Base-by-base conservation (phyloP, 1,140 invertebrate genomes). In the Conopomorpha cramerella region DNA sequence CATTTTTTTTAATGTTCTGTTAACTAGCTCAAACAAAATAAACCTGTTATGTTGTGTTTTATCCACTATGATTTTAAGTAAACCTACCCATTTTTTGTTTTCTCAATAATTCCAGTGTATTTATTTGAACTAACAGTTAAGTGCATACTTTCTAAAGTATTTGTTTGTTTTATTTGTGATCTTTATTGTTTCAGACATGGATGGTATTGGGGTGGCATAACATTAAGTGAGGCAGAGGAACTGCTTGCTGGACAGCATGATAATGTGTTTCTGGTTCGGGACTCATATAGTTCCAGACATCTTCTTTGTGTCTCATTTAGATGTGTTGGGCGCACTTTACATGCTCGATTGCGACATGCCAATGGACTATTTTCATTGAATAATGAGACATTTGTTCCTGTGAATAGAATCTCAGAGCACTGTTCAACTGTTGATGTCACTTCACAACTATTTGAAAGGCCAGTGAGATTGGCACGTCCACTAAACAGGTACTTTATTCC, bases 151-250 rank as follows among this genome's bases (percentile, higher is more conserved):
- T n/a, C n/a, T n/a, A n/a, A n/a, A n/a, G n/a, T n/a, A n/a, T n/a
- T n/a, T n/a, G n/a, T n/a, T n/a, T n/a, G n/a, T n/a, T n/a, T n/a
- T 31, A 15, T 33, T 14, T 38, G 14, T 29, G 10, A 19, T 36
- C 1, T 30, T 15, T 36, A 38, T 39, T 46, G 48, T 65, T 53
- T 8, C 45, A 76, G 71, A 29, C 71, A 73, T 58, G 64, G 71
- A 19, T 76, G 71, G 71, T 76, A 76, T 42, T 76, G 71, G 71
- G 71, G 71, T 38, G 64, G 71, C 8, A 73, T 76, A 36, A 70
- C 68, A 32, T 63, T 66, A 17, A 70, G 64, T 54, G 71, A 76
- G 43, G 71, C 71, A 19, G 71, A 73, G 38, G 66, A 73, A 35
- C 50, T 76, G 16, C 44, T 76, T 27, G 71, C 71, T 37, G 71